Base-by-base conservation (phyloP, 2,888 invertebrate species). In the Eilema caniola region DNA sequence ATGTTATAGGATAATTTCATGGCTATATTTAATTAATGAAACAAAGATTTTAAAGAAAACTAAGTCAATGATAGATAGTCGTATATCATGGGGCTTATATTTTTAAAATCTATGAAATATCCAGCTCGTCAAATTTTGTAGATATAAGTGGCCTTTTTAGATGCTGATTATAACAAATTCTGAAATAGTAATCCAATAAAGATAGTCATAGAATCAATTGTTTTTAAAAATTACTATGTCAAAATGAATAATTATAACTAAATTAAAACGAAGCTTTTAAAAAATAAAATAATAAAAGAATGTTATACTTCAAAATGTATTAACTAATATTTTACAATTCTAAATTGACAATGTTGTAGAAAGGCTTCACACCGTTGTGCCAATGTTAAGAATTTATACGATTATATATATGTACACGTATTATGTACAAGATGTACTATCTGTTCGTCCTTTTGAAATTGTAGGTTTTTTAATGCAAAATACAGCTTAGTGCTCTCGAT, bases 361-460 rank as follows among this genome's bases (percentile, higher is more conserved):
- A 25, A 53, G 4, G 53, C 63, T 64, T 53, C 25, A 53, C 66
- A 66, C 66, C 37, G 37, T 37, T 66, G 66, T 60, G 66, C 66
- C 66, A 66, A 66, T 59, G 56, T 12, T 23, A 59, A 59, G 16
- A 59, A 59, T 59, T 59, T 59, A 53, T n/a, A 53, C 53, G n/a
- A n/a, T n/a, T 53, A n/a, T n/a, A 20, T 53, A n/a, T 53, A 53
- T 53, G 8, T 53, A n/a, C 53, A 53, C 20, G n/a, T 53, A 53
- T 53, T n/a, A 53, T 10, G 10, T 53, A 53, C 53, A 53, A 53
- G n/a, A 53, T 53, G 53, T 41, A 41, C 4, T 41, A 16, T 16
- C 37, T 37, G 53, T n/a, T 53, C 10, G 47, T 47, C 47, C 47
- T 20, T 47, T 47, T 47, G 1, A 47, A 47, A 47, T 47, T 47